Evolutionary conservation across 2,797 vertebrate genomes (phyloP).

Genomic region (Tympanoctomys barrerae): DNA sequence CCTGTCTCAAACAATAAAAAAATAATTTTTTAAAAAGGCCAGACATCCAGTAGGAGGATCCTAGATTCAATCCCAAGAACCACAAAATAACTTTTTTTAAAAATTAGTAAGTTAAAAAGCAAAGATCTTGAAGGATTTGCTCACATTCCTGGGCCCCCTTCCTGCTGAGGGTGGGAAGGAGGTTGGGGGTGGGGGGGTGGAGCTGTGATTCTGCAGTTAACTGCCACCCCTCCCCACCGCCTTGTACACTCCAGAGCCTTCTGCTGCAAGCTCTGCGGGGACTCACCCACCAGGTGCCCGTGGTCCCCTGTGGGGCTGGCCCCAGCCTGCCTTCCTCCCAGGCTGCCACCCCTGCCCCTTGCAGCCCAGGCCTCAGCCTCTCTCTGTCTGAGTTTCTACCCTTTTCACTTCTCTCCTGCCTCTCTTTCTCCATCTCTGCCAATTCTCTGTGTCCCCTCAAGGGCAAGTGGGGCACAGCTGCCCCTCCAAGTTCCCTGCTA

Average conservation of each 20-base stretch:
- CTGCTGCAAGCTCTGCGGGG: neutral
- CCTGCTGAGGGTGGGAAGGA: neutral
- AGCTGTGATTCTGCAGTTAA: conserved; percentile 78
- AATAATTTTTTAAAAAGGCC: neutral
- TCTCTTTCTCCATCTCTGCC: neutral
- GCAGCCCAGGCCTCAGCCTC: neutral
- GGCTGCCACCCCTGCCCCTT: neutral
- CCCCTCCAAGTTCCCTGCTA: neutral
- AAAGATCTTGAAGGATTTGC: neutral
- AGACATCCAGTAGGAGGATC: neutral
- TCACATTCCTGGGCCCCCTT: neutral
- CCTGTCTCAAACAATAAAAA: neutral
- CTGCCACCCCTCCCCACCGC: conserved; percentile 73
- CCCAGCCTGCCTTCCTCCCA: too few relatives aligned
- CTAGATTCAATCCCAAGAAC: neutral
- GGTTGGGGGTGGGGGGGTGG: neutral
- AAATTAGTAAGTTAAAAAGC: neutral
- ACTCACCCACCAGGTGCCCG: conserved; percentile 59
- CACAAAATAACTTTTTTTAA: neutral
- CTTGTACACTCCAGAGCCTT: neutral
- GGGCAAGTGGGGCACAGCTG: neutral
- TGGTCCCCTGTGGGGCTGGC: too few relatives aligned
- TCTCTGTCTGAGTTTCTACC: neutral
- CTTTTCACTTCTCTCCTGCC: neutral
- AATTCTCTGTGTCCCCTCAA: neutral